These are phyloP conservation scores for Clarias laeviceps DNA, from an alignment of 2,797 vertebrate species.

Conservation along the genomic window DNA sequence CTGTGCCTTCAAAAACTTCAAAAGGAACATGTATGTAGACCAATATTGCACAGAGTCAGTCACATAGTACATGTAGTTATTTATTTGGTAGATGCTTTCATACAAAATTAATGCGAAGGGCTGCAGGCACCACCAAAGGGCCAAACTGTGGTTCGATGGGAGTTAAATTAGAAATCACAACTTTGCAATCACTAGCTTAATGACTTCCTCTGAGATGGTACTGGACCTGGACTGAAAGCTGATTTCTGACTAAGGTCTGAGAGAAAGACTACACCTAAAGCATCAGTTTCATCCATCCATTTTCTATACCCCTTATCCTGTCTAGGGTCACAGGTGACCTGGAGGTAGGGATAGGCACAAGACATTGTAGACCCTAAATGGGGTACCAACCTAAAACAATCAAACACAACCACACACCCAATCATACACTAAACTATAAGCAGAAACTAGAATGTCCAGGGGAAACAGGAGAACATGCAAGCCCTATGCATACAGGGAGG, in stretches of 20 bases:
- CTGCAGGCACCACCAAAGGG: not conserved
- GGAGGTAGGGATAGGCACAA: too few relatives aligned
- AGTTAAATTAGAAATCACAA: not conserved
- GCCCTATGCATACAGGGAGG: too few relatives aligned
- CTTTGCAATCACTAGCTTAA: not conserved
- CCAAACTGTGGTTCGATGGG: not conserved
- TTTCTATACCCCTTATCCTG: too few relatives aligned
- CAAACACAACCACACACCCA: too few relatives aligned
- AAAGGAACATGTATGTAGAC: constrained; percentile 66
- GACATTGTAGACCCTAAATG: too few relatives aligned
- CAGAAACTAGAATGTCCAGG: too few relatives aligned
- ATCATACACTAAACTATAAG: too few relatives aligned
- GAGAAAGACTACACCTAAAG: not conserved
- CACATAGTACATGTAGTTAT: not conserved
- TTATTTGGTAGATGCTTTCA: not conserved
- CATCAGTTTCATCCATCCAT: not conserved
- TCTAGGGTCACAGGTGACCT: too few relatives aligned
- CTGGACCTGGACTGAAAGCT: not conserved
- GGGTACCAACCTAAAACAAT: too few relatives aligned
- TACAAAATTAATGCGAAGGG: not conserved
- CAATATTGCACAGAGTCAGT: not conserved
- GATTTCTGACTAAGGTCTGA: not conserved
- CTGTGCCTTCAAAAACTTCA: constrained; percentile 85
- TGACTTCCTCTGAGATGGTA: not conserved
- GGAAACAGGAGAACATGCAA: too few relatives aligned